Percentiles rank a stretch among this genome's conserved stretches.
phyloP scores from a whole-genome alignment of 2,888 invertebrate genomes.

The Lamellibrachia satsuma region DNA sequence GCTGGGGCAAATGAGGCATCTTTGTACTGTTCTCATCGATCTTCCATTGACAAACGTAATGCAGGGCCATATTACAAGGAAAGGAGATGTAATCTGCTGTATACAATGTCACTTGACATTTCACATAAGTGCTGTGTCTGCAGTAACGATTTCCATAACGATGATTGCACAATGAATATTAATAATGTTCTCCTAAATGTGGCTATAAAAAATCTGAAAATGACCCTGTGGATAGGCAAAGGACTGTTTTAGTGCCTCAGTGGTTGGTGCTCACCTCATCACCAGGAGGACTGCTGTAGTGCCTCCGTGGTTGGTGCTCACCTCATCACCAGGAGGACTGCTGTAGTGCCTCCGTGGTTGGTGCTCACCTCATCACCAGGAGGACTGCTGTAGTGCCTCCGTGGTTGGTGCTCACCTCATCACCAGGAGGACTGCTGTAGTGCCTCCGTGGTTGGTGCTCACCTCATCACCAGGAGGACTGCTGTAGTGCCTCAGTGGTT shows the following conservation, averaged over 20 bases:
- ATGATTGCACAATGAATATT: slow-evolving; percentile 17
- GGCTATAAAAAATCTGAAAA: neutral
- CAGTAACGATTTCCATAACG: neutral
- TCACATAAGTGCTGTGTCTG: neutral
- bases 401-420: neutral
- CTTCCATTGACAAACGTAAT: neutral
- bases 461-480: too few species aligned
- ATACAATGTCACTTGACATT: neutral
- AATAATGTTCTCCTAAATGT: neutral
- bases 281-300: too few species aligned
- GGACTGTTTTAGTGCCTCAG: neutral
- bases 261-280: neutral
- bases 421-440: neutral
- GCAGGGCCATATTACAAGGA: neutral
- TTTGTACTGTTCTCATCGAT: neutral
- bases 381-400: too few species aligned
- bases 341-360: neutral
- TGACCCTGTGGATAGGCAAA: neutral
- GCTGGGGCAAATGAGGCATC: neutral
- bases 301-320: neutral
- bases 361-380: neutral
- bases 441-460: neutral
- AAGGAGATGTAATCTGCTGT: neutral
- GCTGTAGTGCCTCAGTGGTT: too few species aligned
- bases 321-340: neutral